These are phyloP conservation scores for Meghimatium bilineatum DNA, from an alignment of 2,888 invertebrate genomes.

Conservation along the genomic window DNA sequence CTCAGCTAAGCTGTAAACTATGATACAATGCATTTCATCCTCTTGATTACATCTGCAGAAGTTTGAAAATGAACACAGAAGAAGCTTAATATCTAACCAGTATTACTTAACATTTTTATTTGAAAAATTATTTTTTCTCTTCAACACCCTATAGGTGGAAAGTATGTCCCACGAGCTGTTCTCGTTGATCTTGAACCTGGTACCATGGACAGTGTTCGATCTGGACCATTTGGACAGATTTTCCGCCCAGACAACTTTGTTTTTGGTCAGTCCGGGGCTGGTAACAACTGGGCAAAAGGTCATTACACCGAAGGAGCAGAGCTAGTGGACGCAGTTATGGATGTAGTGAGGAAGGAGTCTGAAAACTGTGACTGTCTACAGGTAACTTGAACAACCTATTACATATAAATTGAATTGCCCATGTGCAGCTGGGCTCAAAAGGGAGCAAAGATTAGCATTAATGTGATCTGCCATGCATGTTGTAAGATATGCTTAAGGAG, in stretches of 20 bases:
- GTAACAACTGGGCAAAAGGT: slow-evolving; percentile 50
- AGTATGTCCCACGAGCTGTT: slow-evolving; percentile 74
- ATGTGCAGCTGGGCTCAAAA: background rate
- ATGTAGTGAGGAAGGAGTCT: slow-evolving; percentile 86
- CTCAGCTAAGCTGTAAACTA: too few relatives aligned
- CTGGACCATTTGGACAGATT: slow-evolving; percentile 53
- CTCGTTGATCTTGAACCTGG: slow-evolving; percentile 83
- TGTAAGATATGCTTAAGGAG: too few relatives aligned
- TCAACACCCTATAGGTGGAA: slow-evolving; percentile 45
- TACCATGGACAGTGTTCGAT: slow-evolving; percentile 85
- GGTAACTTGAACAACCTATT: slow-evolving; percentile 24
- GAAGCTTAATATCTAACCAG: too few relatives aligned
- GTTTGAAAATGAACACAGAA: too few relatives aligned
- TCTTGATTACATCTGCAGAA: too few relatives aligned
- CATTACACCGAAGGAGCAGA: slow-evolving; percentile 54
- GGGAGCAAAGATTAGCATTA: too few relatives aligned
- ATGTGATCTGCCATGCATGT: too few relatives aligned
- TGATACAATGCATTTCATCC: too few relatives aligned
- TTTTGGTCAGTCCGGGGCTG: slow-evolving; percentile 50
- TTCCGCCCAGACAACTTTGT: slow-evolving; percentile 54
- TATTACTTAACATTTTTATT: too few relatives aligned
- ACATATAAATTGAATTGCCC: background rate
- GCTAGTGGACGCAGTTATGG: slow-evolving; percentile 81
- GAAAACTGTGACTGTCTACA: slow-evolving; percentile 89
- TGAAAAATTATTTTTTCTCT: background rate